Evolutionary conservation across 2,797 vertebrate species (phyloP).

Genomic region (Glossophaga mutica): DNA sequence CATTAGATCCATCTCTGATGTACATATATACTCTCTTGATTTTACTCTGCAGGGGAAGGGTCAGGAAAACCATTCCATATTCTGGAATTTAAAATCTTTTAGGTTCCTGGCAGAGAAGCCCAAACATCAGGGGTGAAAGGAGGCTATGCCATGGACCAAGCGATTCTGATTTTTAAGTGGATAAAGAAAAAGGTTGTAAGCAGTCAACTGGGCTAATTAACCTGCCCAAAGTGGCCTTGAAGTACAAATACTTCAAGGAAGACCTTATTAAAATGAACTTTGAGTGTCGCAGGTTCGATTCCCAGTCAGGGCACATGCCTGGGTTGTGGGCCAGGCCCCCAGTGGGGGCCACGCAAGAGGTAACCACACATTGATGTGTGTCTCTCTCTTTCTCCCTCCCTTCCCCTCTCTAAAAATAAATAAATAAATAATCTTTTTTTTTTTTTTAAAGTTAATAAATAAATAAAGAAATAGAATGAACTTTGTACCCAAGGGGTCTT

Average conservation of each 20-base stretch:
- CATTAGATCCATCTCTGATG: background rate
- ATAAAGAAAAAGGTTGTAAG: background rate
- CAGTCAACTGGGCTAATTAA: background rate
- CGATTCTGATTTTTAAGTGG: conserved; percentile 26
- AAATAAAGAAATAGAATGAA: too few relatives aligned
- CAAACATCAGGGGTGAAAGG: background rate
- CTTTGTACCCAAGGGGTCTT: background rate
- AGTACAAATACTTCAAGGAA: background rate
- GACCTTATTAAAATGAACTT: background rate
- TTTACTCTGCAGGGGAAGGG: background rate
- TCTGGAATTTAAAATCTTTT: background rate
- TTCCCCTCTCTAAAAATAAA: too few relatives aligned
- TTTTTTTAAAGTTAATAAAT: too few relatives aligned
- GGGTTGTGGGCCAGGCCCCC: too few relatives aligned
- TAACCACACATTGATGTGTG: too few relatives aligned
- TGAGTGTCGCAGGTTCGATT: too few relatives aligned
- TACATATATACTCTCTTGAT: background rate
- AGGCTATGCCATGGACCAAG: background rate
- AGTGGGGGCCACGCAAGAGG: too few relatives aligned
- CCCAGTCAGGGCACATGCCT: too few relatives aligned
- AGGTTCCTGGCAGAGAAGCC: background rate
- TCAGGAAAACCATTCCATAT: background rate
- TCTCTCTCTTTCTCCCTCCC: too few relatives aligned
- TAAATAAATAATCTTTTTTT: too few relatives aligned
- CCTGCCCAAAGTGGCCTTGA: background rate